Evolutionary conservation across 2,797 vertebrate species (phyloP).

Genomic region (Cyprinella venusta): DNA sequence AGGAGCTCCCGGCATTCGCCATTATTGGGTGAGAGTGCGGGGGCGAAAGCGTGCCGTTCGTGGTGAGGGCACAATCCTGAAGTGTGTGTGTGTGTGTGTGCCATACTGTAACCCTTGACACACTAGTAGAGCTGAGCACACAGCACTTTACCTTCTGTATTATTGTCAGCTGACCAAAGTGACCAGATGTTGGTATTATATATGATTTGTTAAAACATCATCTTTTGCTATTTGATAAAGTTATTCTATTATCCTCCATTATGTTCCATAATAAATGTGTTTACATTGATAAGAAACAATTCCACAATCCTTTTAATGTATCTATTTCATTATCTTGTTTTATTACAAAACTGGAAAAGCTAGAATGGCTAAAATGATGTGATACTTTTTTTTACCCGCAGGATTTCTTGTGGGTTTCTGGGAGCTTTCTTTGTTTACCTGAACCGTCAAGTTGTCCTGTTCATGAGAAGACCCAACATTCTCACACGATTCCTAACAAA

Average conservation of each 20-base stretch:
- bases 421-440: conserved; percentile 89
- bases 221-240: background rate
- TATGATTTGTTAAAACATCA: conserved; percentile 3
- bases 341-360: background rate
- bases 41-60: conserved; percentile 39
- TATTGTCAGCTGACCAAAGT: background rate
- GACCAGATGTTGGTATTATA: background rate
- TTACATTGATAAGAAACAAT: background rate
- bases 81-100: conserved; percentile 39
- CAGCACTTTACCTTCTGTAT: background rate
- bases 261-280: background rate
- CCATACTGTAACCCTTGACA: conserved; percentile 5
- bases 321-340: background rate
- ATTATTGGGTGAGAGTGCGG: conserved; percentile 84
- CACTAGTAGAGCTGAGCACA: conserved; percentile 15
- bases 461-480: conserved; percentile 76
- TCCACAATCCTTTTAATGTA: background rate
- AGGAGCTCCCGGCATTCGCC: conserved; percentile 93
- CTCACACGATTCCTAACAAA: conserved; percentile 82
- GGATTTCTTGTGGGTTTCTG: conserved; percentile 86
- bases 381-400: conserved; percentile 54
- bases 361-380: background rate
- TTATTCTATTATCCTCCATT: background rate
- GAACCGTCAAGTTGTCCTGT: conserved; percentile 85
- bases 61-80: conserved; percentile 58